Percentiles rank a stretch among this genome's conserved stretches.
Conservation (phyloP, 2,888 invertebrate species). For the Dolomedes plantarius region DNA sequence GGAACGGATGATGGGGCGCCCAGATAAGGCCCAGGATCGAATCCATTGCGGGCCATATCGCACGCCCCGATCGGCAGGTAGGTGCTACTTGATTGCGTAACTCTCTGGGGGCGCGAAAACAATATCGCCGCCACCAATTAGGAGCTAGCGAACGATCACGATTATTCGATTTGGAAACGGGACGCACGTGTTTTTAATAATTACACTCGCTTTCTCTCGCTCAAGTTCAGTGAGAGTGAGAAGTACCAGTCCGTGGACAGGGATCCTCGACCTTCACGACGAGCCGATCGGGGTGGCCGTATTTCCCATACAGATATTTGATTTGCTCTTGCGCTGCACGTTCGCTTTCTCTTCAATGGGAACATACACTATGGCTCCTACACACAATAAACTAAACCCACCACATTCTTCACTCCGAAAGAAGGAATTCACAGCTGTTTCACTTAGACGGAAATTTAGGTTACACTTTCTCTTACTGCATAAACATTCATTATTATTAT, state of each 20-base stretch:
- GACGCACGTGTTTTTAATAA: conserved; percentile 59
- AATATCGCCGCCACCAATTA: conserved; percentile 45
- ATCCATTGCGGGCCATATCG: conserved; percentile 45
- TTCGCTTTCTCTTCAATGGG: no score
- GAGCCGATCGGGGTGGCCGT: neutral
- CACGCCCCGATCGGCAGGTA: conserved; percentile 41
- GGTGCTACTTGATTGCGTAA: conserved; percentile 50
- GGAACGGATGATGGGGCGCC: conserved; percentile 41
- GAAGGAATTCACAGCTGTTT: no score
- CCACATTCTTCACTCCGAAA: no score
- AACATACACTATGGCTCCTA: no score
- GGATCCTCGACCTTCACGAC: neutral
- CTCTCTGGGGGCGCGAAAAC: conserved; percentile 29
- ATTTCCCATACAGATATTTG: neutral
- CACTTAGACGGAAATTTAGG: no score
- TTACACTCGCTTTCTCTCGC: conserved; percentile 24
- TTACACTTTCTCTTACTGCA: no score
- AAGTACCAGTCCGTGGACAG: neutral
- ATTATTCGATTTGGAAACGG: conserved; percentile 67
- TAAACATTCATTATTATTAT: no score
- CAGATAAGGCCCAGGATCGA: conserved; percentile 28
- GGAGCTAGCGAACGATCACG: conserved; percentile 49
- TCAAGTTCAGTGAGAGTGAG: conserved; percentile 3
- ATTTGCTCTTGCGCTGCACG: no score
- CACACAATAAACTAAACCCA: no score